Base-by-base conservation (phyloP, 1,140 invertebrate species). In the Euglossa dilemma region DNA sequence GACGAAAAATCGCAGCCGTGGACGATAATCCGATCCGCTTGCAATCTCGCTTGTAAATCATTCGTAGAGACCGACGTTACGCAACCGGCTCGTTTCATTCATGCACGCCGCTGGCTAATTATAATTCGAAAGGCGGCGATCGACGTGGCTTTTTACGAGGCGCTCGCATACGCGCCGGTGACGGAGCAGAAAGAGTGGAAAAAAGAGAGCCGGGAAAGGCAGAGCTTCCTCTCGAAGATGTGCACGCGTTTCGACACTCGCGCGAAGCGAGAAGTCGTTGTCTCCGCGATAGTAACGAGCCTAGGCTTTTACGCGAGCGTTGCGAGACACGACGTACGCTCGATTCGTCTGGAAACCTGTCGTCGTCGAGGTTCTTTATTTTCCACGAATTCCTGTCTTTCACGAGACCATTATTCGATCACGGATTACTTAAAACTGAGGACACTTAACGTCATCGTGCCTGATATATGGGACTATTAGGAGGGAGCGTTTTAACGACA, bases 71-170 rank as follows among this genome's bases (percentile, higher is more conserved):
- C 50, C n/a, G 36, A 61, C 23, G 71, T 85, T 85, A 69, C 84
- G 81, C 80, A 85, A 85, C 36, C 12, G 16, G 25, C 23, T 50
- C 80, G 84, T 78, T 85, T 85, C 84, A 85, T 85, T 85, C 84
- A 85, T 85, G 63, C 73, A 74, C 63, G 79, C 83, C 83, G 79
- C 75, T 83, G 80, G 80, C 80, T 85, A 85, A 85, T 85, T 85
- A 85, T 78, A 83, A 85, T 85, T 85, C 81, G 80, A 85, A 85
- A 85, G 85, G 82, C 72, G 36, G 59, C 84, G 73, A 82, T 83
- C 70, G 61, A 61, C 67, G 85, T 57, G 50, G 71, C 75, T 79
- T 80, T 76, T 57, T 50, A 47, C 57, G 67, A 66, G 28, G 36
- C n/a, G 52, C 20, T 54, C 64, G 63, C 45, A n/a, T n/a, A n/a